Evolutionary conservation across 1,140 invertebrate species (phyloP), one percentile per base, ranked within the genome.

Genomic region (Triops longicaudatus): DNA sequence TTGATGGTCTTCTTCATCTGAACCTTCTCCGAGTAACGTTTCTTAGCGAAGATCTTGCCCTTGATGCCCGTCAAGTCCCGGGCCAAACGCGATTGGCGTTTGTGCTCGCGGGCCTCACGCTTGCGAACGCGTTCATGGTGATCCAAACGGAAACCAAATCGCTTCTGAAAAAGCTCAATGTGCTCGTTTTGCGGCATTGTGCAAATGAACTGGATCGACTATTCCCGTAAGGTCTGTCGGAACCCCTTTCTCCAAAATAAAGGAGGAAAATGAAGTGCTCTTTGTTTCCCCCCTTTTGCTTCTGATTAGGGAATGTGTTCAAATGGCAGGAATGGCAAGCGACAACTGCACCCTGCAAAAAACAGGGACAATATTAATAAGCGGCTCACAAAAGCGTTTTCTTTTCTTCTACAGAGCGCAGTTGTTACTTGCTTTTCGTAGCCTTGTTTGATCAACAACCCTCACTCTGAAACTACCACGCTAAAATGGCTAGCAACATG

Each of bases 131-230:
- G 88, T 84, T 99, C 98, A 86, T 99, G 94, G 90, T 99, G 96
- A 88, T 99, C 97, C 75, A 99, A 87, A 74, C 98, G 90, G 78
- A 94, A 89, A 81, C 98, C 98, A 87, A 98, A 92, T 1, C 98
- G 89, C 84, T 99, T 99, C 81, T 93, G 90, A 84, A 97, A 95
- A 74, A 98, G 89, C 81, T 99, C 98, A 86, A 99, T 99, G 85
- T 99, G 97, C 85, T 99, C 98, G 90, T 99, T 99, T 87, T 99
- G 98, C 81, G 98, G 98, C 98, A 98, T 98, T 81, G 82, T 91
- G 77, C 22, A 73, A 28, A 73, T 73, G 76, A 37, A 37, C 31
- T 37, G 31, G 31, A 37, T 37, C 31, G 31, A 37, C 31, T 37
- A 63, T 14, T 26, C 31, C 31, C 7, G 2, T 37, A 37, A 37